These are phyloP conservation scores for Dryobotodes eremita DNA, from an alignment of 2,888 invertebrate species.

Conservation along the genomic window DNA sequence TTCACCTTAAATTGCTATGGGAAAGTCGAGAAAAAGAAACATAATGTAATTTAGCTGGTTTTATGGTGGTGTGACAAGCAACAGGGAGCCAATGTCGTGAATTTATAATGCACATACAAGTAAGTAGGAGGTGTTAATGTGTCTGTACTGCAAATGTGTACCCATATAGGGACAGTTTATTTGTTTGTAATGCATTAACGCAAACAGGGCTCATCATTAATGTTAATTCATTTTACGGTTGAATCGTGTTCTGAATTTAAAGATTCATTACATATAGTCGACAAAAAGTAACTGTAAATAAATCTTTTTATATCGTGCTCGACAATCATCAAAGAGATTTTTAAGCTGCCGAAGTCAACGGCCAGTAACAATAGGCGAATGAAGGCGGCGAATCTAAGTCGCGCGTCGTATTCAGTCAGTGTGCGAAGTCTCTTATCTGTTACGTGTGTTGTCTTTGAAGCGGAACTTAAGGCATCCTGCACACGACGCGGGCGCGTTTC, in stretches of 20 bases:
- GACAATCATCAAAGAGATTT: conserved; percentile 42
- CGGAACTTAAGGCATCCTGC: conserved; percentile 51
- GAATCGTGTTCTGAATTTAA: conserved; percentile 48
- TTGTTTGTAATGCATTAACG: conserved; percentile 16
- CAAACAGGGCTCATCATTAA: conserved; percentile 42
- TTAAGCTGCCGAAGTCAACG: conserved; percentile 52
- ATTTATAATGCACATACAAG: conserved; percentile 54
- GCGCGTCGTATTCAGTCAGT: conserved; percentile 34
- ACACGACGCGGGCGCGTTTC: conserved; percentile 28
- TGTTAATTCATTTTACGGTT: conserved; percentile 54
- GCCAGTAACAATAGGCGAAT: conserved; percentile 41
- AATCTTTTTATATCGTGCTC: conserved; percentile 39
- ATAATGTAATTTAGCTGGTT: conserved; percentile 47
- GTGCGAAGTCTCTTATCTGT: conserved; percentile 63
- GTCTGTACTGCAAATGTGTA: conserved; percentile 51
- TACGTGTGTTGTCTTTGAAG: conserved; percentile 56
- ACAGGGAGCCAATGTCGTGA: conserved; percentile 40
- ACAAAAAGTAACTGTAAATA: conserved; percentile 48
- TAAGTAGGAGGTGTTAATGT: conserved; percentile 52
- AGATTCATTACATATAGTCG: conserved; percentile 21
- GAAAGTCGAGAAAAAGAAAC: conserved; percentile 39
- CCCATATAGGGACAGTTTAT: conserved; percentile 34
- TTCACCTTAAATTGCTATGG: conserved; percentile 39
- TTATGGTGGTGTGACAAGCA: conserved; percentile 36
- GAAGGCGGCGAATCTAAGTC: conserved; percentile 39